These are phyloP conservation scores for Strigamia crassipes DNA, from an alignment of 2,888 invertebrate genomes.

Conservation along the genomic window DNA sequence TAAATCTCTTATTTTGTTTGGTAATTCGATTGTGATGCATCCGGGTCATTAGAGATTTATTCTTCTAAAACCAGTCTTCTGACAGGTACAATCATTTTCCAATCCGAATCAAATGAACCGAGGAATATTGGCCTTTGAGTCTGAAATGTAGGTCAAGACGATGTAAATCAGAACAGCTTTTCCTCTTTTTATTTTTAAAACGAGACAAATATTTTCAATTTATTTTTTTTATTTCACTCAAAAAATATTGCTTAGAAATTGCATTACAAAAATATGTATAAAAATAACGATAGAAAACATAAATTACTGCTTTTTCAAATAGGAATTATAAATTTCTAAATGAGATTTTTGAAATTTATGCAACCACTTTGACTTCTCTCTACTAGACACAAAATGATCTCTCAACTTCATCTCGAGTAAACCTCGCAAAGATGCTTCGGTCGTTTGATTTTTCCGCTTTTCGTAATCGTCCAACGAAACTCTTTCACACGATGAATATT, in stretches of 20 bases:
- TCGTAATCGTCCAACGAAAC: background rate
- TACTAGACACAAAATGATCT: slow-evolving; percentile 1
- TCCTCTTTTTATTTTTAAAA: background rate
- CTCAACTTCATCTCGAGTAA: slow-evolving; percentile 39
- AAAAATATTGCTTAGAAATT: background rate
- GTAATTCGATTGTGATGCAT: background rate
- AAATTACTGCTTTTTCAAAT: background rate
- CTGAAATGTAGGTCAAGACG: background rate
- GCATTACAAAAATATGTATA: background rate
- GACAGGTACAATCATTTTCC: background rate
- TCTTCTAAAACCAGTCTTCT: background rate
- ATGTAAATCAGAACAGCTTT: background rate
- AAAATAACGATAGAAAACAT: background rate
- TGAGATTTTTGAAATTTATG: slow-evolving; percentile 43
- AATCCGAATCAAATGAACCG: background rate
- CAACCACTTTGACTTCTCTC: slow-evolving; percentile 45
- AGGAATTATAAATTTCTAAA: slow-evolving; percentile 28
- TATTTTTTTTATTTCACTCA: background rate
- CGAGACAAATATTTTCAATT: background rate
- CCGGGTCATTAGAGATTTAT: background rate
- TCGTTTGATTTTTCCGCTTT: slow-evolving; percentile 3
- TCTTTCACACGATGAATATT: slow-evolving; percentile 11
- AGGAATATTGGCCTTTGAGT: background rate
- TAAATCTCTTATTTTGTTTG: background rate
- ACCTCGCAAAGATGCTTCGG: slow-evolving; percentile 11